These are phyloP conservation scores for Orchesellides sinensis DNA, from an alignment of 2,888 invertebrate species.

Conservation along the genomic window DNA sequence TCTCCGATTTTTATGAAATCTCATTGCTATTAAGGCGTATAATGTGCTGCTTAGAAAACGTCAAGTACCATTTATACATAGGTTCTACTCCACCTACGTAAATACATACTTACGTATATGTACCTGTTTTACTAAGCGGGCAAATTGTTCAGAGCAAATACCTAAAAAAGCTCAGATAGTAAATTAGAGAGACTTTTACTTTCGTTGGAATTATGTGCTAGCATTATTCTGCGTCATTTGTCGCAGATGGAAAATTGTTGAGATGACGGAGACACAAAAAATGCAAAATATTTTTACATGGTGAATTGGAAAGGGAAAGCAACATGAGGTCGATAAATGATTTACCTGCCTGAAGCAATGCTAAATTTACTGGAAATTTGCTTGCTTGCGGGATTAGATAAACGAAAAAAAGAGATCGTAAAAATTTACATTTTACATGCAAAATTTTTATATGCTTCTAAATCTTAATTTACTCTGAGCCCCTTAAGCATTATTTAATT, in stretches of 20 bases:
- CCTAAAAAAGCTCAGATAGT: neutral
- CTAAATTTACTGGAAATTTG: neutral
- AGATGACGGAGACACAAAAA: neutral
- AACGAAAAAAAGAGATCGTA: too few relatives aligned
- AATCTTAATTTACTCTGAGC: conserved; percentile 25
- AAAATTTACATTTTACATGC: neutral
- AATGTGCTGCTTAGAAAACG: too few relatives aligned
- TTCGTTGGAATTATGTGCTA: neutral
- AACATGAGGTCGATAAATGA: conserved; percentile 1
- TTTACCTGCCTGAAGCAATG: conserved; percentile 9
- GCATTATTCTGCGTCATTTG: neutral
- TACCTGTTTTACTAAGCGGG: neutral
- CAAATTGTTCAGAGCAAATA: neutral
- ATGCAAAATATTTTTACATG: neutral
- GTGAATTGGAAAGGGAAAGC: neutral
- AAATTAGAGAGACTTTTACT: neutral
- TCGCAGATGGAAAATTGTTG: neutral
- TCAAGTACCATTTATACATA: too few relatives aligned
- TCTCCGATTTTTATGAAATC: too few relatives aligned
- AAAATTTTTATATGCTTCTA: conserved; percentile 11
- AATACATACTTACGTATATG: neutral
- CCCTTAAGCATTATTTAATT: neutral
- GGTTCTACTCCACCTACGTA: neutral
- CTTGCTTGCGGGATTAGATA: too few relatives aligned
- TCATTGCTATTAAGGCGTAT: too few relatives aligned